A percentile compares a stretch with the other conserved stretches of the same genome.
Conservation (phyloP, 2,888 invertebrate genomes). For the Sesia bembeciformis region DNA sequence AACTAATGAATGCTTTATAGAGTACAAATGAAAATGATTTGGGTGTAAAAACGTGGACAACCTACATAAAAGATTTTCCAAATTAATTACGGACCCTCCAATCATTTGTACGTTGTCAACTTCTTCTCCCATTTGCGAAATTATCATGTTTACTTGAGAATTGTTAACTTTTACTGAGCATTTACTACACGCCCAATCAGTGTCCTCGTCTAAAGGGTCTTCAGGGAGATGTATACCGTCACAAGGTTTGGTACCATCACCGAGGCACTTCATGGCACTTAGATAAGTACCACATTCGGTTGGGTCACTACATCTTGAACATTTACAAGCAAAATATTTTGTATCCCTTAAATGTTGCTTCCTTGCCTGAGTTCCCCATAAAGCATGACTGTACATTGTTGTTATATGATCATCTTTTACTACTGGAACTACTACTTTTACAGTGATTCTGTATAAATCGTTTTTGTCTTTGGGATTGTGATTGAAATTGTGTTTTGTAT, state of each 20-base stretch:
- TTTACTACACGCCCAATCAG: slow-evolving; percentile 84
- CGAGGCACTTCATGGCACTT: slow-evolving; percentile 80
- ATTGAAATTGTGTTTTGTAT: slow-evolving; percentile 83
- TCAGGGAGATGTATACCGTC: slow-evolving; percentile 81
- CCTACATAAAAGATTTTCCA: slow-evolving; percentile 79
- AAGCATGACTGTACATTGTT: slow-evolving; percentile 90
- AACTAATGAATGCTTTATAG: slow-evolving; percentile 86
- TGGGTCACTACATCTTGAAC: slow-evolving; percentile 84
- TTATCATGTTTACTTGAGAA: slow-evolving; percentile 78
- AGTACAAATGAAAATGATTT: slow-evolving; percentile 88
- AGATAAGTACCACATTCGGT: slow-evolving; percentile 85
- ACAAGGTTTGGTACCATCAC: slow-evolving; percentile 72
- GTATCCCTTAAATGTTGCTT: slow-evolving; percentile 84
- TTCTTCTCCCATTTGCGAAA: slow-evolving; percentile 83
- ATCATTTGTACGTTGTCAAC: slow-evolving; percentile 79
- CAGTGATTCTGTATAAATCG: slow-evolving; percentile 77
- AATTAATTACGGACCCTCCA: slow-evolving; percentile 73
- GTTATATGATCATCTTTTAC: slow-evolving; percentile 82
- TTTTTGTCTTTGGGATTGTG: slow-evolving; percentile 60
- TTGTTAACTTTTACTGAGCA: slow-evolving; percentile 79
- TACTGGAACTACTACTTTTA: slow-evolving; percentile 79
- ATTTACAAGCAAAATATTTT: slow-evolving; percentile 85
- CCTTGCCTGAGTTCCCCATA: slow-evolving; percentile 90
- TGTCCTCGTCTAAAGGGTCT: slow-evolving; percentile 79
- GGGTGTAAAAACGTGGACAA: slow-evolving; percentile 85